Evolutionary conservation across 2,113 vertebrate genomes (phyloP).

Genomic region (Narcine bancroftii): DNA sequence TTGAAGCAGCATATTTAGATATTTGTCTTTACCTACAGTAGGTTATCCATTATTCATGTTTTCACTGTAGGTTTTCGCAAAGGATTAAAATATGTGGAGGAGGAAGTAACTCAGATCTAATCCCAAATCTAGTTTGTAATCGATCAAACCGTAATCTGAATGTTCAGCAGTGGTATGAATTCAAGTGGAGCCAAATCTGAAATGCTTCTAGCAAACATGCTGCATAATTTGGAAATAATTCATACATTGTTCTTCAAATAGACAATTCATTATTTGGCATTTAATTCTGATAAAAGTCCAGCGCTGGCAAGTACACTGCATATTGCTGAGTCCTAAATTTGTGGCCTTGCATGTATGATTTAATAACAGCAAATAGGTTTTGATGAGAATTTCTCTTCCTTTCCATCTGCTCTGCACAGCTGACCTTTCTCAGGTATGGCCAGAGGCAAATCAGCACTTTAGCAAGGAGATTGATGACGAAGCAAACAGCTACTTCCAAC

Average conservation of each 20-base stretch:
- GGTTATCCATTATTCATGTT: not conserved
- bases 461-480: slow-evolving; percentile 99
- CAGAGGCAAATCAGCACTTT: slow-evolving; percentile 99
- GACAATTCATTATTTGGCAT: not conserved
- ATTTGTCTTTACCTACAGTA: not conserved
- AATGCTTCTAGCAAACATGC: not conserved
- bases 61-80: not conserved
- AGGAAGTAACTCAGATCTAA: not conserved
- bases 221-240: not conserved
- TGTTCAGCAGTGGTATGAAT: not conserved
- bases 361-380: not conserved
- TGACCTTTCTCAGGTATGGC: slow-evolving; percentile 99
- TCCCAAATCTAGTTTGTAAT: not conserved
- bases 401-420: slow-evolving; percentile 52
- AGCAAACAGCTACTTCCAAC: slow-evolving; percentile 98
- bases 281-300: not conserved
- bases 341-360: slow-evolving; percentile 1
- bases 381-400: slow-evolving; percentile 36
- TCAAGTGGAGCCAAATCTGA: slow-evolving; percentile 10
- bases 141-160: not conserved
- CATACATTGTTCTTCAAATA: not conserved
- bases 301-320: not conserved
- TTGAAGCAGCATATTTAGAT: not conserved
- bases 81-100: not conserved
- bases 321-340: not conserved